Percentiles rank a stretch among this genome's conserved stretches.
Conservation (phyloP, 2,113 vertebrate genomes). For the Strigops habroptila region DNA sequence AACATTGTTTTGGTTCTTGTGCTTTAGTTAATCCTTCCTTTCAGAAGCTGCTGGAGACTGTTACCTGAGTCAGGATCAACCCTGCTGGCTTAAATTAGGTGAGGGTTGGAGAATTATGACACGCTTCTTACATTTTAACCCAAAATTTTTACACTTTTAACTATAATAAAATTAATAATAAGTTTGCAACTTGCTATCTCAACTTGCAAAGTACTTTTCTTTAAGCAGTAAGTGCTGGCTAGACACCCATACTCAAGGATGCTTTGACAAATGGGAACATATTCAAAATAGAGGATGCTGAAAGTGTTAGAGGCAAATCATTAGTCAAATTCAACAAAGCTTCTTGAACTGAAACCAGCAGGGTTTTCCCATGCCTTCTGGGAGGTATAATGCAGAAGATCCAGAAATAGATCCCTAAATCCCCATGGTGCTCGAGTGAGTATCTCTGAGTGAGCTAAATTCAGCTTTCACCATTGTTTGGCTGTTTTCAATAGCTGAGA, state of each 20-base stretch:
- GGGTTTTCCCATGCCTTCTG: background rate
- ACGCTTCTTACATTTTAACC: background rate
- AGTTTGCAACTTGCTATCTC: background rate
- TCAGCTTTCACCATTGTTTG: background rate
- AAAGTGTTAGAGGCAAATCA: background rate
- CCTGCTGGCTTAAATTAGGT: background rate
- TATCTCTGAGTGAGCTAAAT: background rate
- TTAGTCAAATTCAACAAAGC: background rate
- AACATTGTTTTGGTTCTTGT: background rate
- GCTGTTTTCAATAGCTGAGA: background rate
- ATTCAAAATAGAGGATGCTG: background rate
- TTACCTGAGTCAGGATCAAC: background rate
- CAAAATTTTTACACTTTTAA: background rate
- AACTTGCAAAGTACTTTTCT: background rate
- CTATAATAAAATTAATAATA: background rate
- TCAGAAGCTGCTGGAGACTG: background rate
- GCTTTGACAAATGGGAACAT: background rate
- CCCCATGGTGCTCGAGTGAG: background rate
- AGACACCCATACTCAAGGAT: background rate
- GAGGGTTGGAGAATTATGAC: background rate
- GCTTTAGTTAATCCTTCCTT: background rate
- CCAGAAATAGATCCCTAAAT: background rate
- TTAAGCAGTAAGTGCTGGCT: background rate
- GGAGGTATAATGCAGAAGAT: background rate
- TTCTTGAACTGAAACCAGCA: background rate